Base-by-base conservation (phyloP, 2,888 invertebrate species). In the Lingula anatina region DNA sequence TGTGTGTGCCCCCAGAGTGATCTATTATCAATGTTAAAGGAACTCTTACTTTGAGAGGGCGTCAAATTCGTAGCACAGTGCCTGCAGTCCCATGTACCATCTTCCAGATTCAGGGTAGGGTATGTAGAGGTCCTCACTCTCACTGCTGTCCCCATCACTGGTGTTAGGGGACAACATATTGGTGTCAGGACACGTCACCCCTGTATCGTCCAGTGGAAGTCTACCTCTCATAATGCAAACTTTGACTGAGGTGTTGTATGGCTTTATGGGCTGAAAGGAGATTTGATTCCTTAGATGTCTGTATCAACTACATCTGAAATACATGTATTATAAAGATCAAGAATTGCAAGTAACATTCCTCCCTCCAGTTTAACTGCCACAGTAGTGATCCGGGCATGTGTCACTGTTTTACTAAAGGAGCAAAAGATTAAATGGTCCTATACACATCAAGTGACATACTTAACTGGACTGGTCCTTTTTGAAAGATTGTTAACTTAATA, bases 41-140 rank as follows among this genome's bases (percentile, higher is more conserved):
- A n/a, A n/a, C n/a, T n/a, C 26, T 15, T 31, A 28, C 20, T 39
- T 31, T 9, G 20, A 5, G 36, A 35, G 24, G 15, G 46, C 42
- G 18, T 15, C 21, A 24, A 42, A n/a, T 18, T 41, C 38, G 50
- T 70, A 73, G 62, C 89, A 89, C 67, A 85, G 86, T 44, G 88
- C 77, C 42, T 83, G 82, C 55, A 90, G 77, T 1, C 86, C 85
- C 20, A 90, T 73, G 77, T 87, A 89, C 90, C 91, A 93, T 35
- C 79, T 78, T 0, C 92, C 92, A 27, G 86, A 84, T 64, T 90
- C 89, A 0, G 92, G 92, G 67, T 85, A 93, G 0, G 92, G 92
- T 44, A 85, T 82, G 39, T 85, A 83, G 46, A 84, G 40, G n/a
- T n/a, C n/a, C 45, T 49, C 28, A 20, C 43, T 20, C 5, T 49